phyloP scores from a whole-genome alignment of 2,888 invertebrate species.

The Boloria selene region DNA sequence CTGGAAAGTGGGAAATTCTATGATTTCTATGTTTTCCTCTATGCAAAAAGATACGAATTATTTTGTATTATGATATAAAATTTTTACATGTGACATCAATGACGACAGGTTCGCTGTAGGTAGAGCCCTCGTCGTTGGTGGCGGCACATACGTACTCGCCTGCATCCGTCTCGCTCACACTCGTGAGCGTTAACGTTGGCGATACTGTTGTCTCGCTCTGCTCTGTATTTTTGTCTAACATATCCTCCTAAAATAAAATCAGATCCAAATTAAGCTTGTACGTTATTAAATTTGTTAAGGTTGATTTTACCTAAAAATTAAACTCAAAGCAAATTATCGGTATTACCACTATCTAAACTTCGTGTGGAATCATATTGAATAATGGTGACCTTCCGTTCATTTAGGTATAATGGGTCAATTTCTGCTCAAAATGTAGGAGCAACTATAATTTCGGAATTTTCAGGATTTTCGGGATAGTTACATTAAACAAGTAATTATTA shows the following conservation, averaged over 20 bases:
- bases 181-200: conserved; percentile 53
- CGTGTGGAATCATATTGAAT: too few relatives aligned
- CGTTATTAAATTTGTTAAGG: neutral
- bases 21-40: too few relatives aligned
- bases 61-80: too few relatives aligned
- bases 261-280: neutral
- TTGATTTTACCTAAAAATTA: too few relatives aligned
- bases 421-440: too few relatives aligned
- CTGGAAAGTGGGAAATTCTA: too few relatives aligned
- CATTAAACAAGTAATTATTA: neutral
- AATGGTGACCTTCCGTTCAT: too few relatives aligned
- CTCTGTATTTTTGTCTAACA: conserved; percentile 47
- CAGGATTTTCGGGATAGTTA: neutral
- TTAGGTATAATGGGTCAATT: too few relatives aligned
- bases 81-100: conserved; percentile 63
- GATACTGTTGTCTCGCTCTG: conserved; percentile 49
- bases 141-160: conserved; percentile 73
- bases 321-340: too few relatives aligned
- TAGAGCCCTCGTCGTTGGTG: conserved; percentile 62
- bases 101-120: conserved; percentile 61
- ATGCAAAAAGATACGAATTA: too few relatives aligned
- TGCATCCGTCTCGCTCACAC: conserved; percentile 56
- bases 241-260: conserved; percentile 54
- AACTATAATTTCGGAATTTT: too few relatives aligned
- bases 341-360: too few relatives aligned